A percentile compares a stretch with the other conserved stretches of the same genome.
phyloP scores from a whole-genome alignment of 2,797 vertebrate species.

The Neosalanx taihuensis region DNA sequence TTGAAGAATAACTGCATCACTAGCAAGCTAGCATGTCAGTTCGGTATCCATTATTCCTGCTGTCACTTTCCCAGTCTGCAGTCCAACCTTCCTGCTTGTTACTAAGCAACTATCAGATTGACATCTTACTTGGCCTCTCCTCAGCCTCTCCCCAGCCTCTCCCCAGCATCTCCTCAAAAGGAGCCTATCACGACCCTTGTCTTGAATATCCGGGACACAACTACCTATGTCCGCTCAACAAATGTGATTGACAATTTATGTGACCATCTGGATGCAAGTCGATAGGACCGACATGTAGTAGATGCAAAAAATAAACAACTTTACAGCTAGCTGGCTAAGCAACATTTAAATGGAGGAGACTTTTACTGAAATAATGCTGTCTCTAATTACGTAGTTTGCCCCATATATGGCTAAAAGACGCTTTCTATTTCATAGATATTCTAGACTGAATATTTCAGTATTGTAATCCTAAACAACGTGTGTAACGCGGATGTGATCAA shows the following conservation, averaged over 20 bases:
- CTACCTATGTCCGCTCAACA: constrained; percentile 16
- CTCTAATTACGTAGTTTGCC: background rate
- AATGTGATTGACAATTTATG: constrained; percentile 1
- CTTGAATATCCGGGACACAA: background rate
- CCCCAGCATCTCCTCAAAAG: constrained; percentile 4
- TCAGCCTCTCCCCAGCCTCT: constrained; percentile 8
- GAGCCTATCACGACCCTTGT: constrained; percentile 1
- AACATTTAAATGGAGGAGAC: background rate
- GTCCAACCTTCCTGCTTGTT: constrained; percentile 20
- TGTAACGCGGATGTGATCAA: too few relatives aligned
- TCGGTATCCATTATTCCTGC: constrained; percentile 13
- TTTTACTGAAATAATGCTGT: background rate
- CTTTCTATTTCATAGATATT: background rate
- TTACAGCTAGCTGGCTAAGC: constrained; percentile 6
- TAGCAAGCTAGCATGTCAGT: background rate
- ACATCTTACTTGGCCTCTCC: constrained; percentile 8
- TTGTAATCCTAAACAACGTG: too few relatives aligned
- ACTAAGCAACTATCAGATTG: constrained; percentile 19
- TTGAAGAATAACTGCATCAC: constrained; percentile 6
- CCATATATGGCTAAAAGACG: background rate
- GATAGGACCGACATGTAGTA: background rate
- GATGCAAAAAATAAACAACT: constrained; percentile 6
- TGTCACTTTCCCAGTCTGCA: constrained; percentile 21
- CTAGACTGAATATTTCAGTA: background rate
- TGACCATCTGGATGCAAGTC: background rate